Conservation (phyloP, 2,797 vertebrate species). For the Chelidonichthys spinosus region DNA sequence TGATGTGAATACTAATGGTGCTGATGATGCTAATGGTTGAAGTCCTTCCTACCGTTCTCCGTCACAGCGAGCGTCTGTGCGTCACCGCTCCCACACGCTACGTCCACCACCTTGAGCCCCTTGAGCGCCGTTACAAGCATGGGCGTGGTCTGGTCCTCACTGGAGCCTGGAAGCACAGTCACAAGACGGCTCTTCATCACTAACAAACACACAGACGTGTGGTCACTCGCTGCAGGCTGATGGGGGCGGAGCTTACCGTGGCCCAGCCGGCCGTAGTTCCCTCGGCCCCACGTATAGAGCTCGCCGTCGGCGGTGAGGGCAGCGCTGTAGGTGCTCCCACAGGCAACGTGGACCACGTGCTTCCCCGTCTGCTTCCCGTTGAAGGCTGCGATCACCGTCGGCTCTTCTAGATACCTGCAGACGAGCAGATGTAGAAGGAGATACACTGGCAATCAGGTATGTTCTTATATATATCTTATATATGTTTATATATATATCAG, state of each 20-base stretch:
- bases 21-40: too few species aligned
- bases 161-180: conserved; percentile 86
- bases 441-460: not conserved
- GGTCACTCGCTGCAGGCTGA: not conserved
- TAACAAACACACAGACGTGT: too few species aligned
- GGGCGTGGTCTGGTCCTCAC: conserved; percentile 96
- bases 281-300: conserved; percentile 96
- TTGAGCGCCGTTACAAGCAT: conserved; percentile 94
- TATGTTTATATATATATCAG: too few species aligned
- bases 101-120: conserved; percentile 95
- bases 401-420: conserved; percentile 94
- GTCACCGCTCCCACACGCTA: conserved; percentile 96
- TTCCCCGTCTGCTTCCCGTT: conserved; percentile 95
- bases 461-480: not conserved
- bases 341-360: conserved; percentile 93
- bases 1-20: too few species aligned
- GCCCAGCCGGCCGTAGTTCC: conserved; percentile 97
- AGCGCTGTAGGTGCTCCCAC: conserved; percentile 97
- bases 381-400: conserved; percentile 90
- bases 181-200: too few species aligned
- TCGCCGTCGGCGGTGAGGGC: conserved; percentile 96
- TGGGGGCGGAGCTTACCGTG: conserved; percentile 85
- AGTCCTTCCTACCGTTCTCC: conserved; percentile 89
- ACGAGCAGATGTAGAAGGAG: too few species aligned
- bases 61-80: conserved; percentile 98